Evolutionary conservation across 2,888 invertebrate genomes (phyloP).

Genomic region (Eudasyphora cyanicolor): DNA sequence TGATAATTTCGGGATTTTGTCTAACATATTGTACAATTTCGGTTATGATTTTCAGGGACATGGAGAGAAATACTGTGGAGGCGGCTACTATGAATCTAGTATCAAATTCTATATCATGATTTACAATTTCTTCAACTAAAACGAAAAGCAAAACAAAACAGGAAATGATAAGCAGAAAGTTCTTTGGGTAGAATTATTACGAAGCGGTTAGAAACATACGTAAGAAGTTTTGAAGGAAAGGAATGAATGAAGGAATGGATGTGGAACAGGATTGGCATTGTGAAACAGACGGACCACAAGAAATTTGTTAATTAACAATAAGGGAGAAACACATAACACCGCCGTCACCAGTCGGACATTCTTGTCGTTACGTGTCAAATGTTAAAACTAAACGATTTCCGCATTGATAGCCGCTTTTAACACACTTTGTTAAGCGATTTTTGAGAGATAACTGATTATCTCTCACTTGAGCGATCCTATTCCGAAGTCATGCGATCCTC

Average conservation of each 20-base stretch:
- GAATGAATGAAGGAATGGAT: slow-evolving; percentile 28
- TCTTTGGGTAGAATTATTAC: neutral
- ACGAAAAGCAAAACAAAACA: slow-evolving; percentile 66
- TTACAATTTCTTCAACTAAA: slow-evolving; percentile 73
- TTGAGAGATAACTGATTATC: too few relatives aligned
- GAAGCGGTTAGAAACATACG: neutral
- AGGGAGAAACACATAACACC: neutral
- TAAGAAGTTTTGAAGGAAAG: neutral
- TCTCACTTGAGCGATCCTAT: too few relatives aligned
- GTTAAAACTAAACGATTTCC: too few relatives aligned
- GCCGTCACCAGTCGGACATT: too few relatives aligned
- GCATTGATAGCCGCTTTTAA: too few relatives aligned
- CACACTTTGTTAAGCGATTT: too few relatives aligned
- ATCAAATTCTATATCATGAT: slow-evolving; percentile 75
- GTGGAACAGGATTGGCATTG: slow-evolving; percentile 38
- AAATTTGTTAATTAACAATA: neutral
- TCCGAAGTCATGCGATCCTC: too few relatives aligned
- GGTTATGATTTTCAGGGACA: slow-evolving; percentile 77
- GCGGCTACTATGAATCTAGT: slow-evolving; percentile 78
- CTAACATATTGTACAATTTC: slow-evolving; percentile 78
- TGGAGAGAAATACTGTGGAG: slow-evolving; percentile 78
- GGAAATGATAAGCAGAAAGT: slow-evolving; percentile 5
- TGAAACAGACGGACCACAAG: slow-evolving; percentile 36
- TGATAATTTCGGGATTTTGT: slow-evolving; percentile 78
- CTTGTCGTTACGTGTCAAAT: too few relatives aligned